Evolutionary conservation across 2,113 vertebrate genomes (phyloP).

Genomic region (Gadus macrocephalus): DNA sequence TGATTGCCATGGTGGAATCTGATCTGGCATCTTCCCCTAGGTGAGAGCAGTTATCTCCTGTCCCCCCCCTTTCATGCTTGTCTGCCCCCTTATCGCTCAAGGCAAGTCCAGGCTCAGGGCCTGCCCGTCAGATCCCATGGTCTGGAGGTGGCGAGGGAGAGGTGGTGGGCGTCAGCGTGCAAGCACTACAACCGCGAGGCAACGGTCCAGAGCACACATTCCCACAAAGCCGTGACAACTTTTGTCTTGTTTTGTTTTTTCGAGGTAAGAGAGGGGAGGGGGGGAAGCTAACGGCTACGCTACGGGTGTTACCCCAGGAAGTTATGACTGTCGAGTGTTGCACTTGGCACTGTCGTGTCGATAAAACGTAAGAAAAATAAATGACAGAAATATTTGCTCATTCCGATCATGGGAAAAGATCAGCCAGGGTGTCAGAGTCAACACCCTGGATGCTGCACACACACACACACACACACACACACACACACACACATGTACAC

Average conservation of each 20-base stretch:
- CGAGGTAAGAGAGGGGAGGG: not conserved
- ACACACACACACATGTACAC: too few relatives aligned
- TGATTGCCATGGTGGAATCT: constrained; percentile 55
- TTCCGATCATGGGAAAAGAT: constrained; percentile 23
- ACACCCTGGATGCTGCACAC: not conserved
- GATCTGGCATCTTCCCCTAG: constrained; percentile 57
- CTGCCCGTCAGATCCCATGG: constrained; percentile 27
- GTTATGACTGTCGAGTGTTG: constrained; percentile 43
- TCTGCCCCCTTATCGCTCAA: constrained; percentile 60
- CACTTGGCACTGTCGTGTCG: constrained; percentile 32
- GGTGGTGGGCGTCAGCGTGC: not conserved
- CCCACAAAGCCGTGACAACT: constrained; percentile 14
- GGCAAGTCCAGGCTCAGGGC: constrained; percentile 29
- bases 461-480: too few relatives aligned
- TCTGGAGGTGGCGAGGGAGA: constrained; percentile 8
- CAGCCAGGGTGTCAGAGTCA: constrained; percentile 24
- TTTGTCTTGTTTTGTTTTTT: constrained; percentile 17
- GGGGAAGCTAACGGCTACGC: constrained; percentile 8
- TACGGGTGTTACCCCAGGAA: constrained; percentile 34
- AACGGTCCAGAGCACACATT: constrained; percentile 21
- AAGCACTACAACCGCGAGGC: not conserved
- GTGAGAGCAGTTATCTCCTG: constrained; percentile 62
- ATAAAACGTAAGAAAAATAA: constrained; percentile 45
- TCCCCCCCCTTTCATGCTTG: constrained; percentile 62
- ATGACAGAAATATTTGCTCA: constrained; percentile 44